Conservation (phyloP, 1,140 invertebrate genomes). For the Drosophila varians region DNA sequence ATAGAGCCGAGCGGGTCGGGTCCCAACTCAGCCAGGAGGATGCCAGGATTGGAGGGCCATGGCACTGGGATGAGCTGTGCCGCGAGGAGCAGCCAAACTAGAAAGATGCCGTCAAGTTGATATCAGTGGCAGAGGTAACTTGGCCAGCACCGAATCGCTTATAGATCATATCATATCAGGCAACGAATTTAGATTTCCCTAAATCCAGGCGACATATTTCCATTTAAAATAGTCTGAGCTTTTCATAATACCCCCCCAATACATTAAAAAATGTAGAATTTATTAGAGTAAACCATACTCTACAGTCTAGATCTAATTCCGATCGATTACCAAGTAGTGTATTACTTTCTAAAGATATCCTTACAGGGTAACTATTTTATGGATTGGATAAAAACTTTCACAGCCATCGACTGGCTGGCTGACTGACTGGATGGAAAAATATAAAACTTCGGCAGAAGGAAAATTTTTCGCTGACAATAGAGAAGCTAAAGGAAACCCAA, state of each 20-base stretch:
- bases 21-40: constrained; percentile 1
- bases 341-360: background rate
- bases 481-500: constrained; percentile 51
- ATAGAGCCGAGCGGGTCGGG: constrained; percentile 7
- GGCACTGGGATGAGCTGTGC: constrained; percentile 9
- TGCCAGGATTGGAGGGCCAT: background rate
- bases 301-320: too few relatives aligned
- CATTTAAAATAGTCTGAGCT: too few relatives aligned
- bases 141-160: constrained; percentile 14
- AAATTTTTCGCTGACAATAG: constrained; percentile 68
- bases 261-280: too few relatives aligned
- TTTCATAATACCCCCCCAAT: too few relatives aligned
- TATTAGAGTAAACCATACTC: too few relatives aligned
- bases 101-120: constrained; percentile 63
- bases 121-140: constrained; percentile 46
- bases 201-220: background rate
- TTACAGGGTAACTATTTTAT: constrained; percentile 19
- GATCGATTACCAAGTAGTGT: too few relatives aligned
- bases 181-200: background rate
- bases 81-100: constrained; percentile 25
- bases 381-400: constrained; percentile 67
- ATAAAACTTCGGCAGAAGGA: constrained; percentile 62
- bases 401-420: constrained; percentile 51
- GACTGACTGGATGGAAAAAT: constrained; percentile 48
- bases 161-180: background rate